A percentile compares a stretch with the other conserved stretches of the same genome.
Evolutionary conservation across 2,113 vertebrate genomes (phyloP).

Genomic region (Kobus ellipsiprymnus): DNA sequence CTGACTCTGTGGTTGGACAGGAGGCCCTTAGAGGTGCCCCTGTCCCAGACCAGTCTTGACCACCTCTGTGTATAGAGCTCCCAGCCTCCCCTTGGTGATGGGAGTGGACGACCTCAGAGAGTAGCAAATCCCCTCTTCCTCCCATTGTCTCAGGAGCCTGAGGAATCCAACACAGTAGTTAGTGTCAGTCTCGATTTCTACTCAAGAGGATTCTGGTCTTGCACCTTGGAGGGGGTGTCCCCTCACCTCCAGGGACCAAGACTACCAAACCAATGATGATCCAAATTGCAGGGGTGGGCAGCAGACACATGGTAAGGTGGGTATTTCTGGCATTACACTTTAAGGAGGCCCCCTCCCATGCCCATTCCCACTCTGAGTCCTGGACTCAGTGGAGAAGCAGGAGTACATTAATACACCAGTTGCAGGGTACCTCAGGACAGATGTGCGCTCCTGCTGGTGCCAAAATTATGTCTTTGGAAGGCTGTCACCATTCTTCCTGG

Average conservation of each 20-base stretch:
- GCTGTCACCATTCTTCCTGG: not conserved
- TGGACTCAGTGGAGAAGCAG: not conserved
- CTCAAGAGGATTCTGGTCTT: not conserved
- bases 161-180: not conserved
- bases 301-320: not conserved
- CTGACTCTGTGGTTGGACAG: not conserved
- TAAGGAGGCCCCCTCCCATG: not conserved
- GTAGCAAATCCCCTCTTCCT: not conserved
- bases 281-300: not conserved
- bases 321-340: not conserved
- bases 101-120: not conserved
- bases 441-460: accelerated
- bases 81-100: not conserved
- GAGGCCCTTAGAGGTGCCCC: not conserved
- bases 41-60: not conserved
- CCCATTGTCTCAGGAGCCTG: not conserved
- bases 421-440: not conserved
- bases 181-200: not conserved
- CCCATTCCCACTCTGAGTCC: not conserved
- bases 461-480: not conserved
- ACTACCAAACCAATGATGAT: not conserved
- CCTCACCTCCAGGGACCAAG: not conserved
- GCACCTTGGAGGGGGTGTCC: not conserved
- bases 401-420: not conserved
- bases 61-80: not conserved